phyloP scores from a whole-genome alignment of 2,113 vertebrate species.

The Clarias gariepinus region DNA sequence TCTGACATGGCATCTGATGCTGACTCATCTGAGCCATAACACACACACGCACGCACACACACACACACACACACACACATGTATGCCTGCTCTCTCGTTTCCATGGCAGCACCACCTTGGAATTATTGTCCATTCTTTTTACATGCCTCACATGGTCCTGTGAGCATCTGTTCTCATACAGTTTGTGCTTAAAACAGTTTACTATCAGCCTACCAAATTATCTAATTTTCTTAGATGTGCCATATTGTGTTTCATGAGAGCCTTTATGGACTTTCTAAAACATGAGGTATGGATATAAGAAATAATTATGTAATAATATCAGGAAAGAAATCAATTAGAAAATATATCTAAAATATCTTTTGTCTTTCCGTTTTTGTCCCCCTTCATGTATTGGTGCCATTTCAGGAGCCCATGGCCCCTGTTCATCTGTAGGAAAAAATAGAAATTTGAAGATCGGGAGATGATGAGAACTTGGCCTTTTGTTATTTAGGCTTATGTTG shows the following conservation, averaged over 20 bases:
- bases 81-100: conserved; percentile 25
- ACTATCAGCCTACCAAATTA: conserved; percentile 20
- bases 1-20: conserved; percentile 38
- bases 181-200: not conserved
- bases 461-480: not conserved
- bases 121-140: conserved; percentile 32
- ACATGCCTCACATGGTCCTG: conserved; percentile 12
- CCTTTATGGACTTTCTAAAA: not conserved
- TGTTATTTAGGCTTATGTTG: conserved; percentile 26
- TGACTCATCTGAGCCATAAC: conserved; percentile 42
- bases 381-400: not conserved
- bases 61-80: not conserved
- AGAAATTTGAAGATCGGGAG: conserved; percentile 10
- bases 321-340: not conserved
- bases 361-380: not conserved
- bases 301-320: not conserved
- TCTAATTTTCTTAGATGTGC: not conserved
- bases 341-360: not conserved
- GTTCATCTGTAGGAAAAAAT: not conserved
- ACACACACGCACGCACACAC: not conserved
- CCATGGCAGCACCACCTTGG: conserved; percentile 43
- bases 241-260: not conserved
- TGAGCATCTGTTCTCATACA: conserved; percentile 36
- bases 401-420: not conserved
- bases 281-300: not conserved